Evolutionary conservation across 1,140 invertebrate genomes (phyloP).

Genomic region (Scaptomyza montana): DNA sequence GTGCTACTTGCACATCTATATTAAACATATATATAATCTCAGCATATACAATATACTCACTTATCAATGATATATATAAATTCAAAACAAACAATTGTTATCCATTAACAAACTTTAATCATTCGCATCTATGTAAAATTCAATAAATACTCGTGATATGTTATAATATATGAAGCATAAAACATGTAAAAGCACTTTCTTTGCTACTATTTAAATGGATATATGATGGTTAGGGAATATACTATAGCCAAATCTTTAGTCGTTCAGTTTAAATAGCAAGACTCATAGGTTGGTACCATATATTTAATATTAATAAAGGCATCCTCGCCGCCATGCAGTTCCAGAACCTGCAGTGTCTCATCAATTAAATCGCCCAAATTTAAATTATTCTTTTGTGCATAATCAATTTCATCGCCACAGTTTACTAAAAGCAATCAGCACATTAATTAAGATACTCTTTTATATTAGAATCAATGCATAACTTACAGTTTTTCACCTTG

Average conservation of each 20-base stretch:
- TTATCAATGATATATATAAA: slow-evolving; percentile 1
- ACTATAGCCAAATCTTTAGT: too few relatives aligned
- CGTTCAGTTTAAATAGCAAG: slow-evolving; percentile 76
- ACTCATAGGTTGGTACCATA: slow-evolving; percentile 97
- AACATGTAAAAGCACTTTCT: slow-evolving; percentile 30
- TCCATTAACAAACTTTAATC: slow-evolving; percentile 52
- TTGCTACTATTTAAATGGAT: not conserved
- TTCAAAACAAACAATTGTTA: slow-evolving; percentile 8
- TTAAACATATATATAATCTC: slow-evolving; percentile 15
- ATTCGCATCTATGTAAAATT: slow-evolving; percentile 71
- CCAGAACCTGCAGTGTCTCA: slow-evolving; percentile 95
- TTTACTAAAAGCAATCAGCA: slow-evolving; percentile 83
- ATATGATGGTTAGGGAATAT: too few relatives aligned
- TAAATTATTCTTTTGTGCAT: slow-evolving; percentile 87
- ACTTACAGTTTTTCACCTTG: slow-evolving; percentile 91
- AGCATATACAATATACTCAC: slow-evolving; percentile 18
- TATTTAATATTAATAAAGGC: slow-evolving; percentile 99
- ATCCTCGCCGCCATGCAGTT: slow-evolving; percentile 95
- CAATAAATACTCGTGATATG: slow-evolving; percentile 74
- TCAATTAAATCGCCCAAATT: slow-evolving; percentile 95
- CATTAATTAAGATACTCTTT: not conserved
- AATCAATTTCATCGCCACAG: slow-evolving; percentile 87
- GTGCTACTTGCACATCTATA: slow-evolving; percentile 16
- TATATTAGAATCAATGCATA: slow-evolving; percentile 56
- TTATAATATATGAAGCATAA: slow-evolving; percentile 41